Conservation (phyloP, 2,113 vertebrate genomes). For the Rhinopithecus roxellana region DNA sequence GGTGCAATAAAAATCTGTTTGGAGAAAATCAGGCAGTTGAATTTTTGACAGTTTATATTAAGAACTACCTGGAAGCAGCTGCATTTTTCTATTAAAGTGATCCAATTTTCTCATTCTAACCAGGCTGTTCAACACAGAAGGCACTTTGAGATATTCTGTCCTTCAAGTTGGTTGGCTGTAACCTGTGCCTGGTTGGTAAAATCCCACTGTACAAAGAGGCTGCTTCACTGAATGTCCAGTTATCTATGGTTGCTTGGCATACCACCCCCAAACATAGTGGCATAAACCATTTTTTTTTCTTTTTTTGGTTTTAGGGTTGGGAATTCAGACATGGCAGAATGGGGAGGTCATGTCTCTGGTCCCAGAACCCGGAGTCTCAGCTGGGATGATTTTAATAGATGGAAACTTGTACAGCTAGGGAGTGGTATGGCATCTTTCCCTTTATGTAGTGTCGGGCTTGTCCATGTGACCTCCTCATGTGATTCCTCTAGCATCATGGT, state of each 20-base stretch:
- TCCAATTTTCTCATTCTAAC: not conserved
- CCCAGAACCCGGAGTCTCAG: not conserved
- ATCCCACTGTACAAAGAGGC: not conserved
- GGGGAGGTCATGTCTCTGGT: not conserved
- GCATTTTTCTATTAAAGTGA: slow-evolving; percentile 16
- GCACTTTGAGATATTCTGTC: not conserved
- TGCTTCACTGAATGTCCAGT: not conserved
- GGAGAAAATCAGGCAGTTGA: not conserved
- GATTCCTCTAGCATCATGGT: not conserved
- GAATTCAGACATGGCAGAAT: not conserved
- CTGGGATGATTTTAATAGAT: not conserved
- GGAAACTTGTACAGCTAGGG: not conserved
- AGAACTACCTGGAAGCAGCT: not conserved
- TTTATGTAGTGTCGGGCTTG: not conserved
- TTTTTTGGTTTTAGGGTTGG: not conserved
- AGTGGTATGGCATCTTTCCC: not conserved
- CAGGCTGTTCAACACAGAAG: not conserved
- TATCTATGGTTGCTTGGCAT: not conserved
- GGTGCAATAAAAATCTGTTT: not conserved
- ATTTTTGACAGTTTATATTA: slow-evolving; percentile 41
- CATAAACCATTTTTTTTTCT: not conserved
- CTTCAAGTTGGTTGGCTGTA: not conserved
- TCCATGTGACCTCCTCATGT: not conserved
- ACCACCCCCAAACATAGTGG: not conserved
- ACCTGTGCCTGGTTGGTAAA: not conserved